Evolutionary conservation across 1,140 invertebrate genomes (phyloP), one percentile per base, ranked within the genome.

Genomic region (Aphaenogaster rudis): DNA sequence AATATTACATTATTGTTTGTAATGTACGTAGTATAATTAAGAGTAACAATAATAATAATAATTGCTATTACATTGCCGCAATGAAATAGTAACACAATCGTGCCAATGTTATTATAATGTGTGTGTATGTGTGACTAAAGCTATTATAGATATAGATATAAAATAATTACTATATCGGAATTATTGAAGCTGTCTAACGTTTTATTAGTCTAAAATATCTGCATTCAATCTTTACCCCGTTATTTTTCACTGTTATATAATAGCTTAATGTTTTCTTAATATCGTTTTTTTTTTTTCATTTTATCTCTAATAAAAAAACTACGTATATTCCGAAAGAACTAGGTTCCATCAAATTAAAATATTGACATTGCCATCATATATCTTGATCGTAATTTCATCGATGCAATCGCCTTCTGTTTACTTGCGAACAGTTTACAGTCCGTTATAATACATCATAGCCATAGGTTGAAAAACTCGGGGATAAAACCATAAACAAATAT

Each of bases 351-450:
- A 48, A 84, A 84, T 72, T 59, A 59, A 59, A 72, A 74, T 84
- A 76, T 84, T 76, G 69, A 48, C 52, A 39, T 61, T 21, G 57
- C 13, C 52, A 82, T 74, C 52, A 82, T 74, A 48, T 82, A 71
- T 15, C 28, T 39, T 42, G n/a, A 76, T 74, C 13, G 54, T 84
- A 74, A 84, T 84, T 84, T 61, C n/a, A 39, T 76, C 52, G 69
- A 61, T 76, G 67, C 67, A 74, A 63, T 74, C 39, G 42, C 64
- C 78, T 81, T 81, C 78, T 79, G 33, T 80, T 80, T 80, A 28
- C 78, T 67, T 67, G 45, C 78, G 15, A 69, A 79, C 15, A 17
- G 80, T 84, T 84, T 84, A 61, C 69, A 74, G 33, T 82, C 21
- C 54, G 39, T 63, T 36, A 61, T 64, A 76, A 13, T 17, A 42